These are phyloP conservation scores for Tympanoctomys barrerae DNA, from an alignment of 2,797 vertebrate genomes.

Conservation along the genomic window DNA sequence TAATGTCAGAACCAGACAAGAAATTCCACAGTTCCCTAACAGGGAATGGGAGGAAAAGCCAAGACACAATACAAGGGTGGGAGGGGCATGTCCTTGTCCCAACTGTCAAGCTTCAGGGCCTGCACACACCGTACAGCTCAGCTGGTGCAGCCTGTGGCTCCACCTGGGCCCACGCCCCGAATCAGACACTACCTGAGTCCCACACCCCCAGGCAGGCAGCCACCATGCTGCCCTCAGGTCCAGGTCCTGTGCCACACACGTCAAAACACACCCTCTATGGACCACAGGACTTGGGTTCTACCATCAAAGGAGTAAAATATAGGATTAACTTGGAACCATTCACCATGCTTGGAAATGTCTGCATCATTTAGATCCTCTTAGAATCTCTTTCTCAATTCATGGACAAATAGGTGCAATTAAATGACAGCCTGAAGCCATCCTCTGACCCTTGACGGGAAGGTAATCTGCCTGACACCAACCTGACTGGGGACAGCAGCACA, in stretches of 20 bases:
- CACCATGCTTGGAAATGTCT: not conserved
- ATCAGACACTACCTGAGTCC: not conserved
- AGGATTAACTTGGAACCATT: not conserved
- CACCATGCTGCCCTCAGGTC: not conserved
- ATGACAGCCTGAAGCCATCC: not conserved
- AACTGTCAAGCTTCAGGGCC: not conserved
- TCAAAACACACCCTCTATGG: fast-evolving
- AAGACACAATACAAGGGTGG: not conserved
- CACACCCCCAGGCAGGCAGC: not conserved
- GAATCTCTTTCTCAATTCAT: not conserved
- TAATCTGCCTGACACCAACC: not conserved
- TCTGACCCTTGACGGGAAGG: not conserved
- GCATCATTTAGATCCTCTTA: not conserved
- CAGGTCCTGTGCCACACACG: not conserved
- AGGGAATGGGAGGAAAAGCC: not conserved
- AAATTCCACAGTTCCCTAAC: not conserved
- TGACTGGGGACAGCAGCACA: fast-evolving
- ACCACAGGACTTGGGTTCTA: fast-evolving
- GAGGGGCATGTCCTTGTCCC: not conserved
- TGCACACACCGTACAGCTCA: not conserved
- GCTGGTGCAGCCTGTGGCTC: not conserved
- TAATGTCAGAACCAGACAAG: not conserved
- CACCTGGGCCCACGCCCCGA: not conserved
- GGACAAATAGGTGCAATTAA: too few relatives aligned
- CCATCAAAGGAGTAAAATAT: not conserved